phyloP scores from a whole-genome alignment of 2,797 vertebrate genomes.

The Todus mexicanus region DNA sequence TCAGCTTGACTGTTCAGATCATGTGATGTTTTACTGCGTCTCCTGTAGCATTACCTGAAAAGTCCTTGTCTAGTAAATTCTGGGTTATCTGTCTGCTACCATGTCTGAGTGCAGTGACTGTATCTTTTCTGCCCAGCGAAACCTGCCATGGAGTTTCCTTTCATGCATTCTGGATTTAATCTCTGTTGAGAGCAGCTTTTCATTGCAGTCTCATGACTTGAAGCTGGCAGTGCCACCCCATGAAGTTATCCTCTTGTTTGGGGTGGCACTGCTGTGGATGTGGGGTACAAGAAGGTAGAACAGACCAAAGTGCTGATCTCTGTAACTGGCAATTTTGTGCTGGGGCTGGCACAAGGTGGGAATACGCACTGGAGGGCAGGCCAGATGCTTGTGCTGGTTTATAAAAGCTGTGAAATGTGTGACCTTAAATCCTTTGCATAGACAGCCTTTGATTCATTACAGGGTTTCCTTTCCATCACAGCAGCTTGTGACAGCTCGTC shows the following conservation, averaged over 20 bases:
- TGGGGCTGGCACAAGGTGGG: neutral
- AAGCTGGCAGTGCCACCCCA: fast-evolving
- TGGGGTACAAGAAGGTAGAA: neutral
- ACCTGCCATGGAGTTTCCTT: neutral
- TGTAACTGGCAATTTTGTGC: neutral
- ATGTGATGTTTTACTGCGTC: neutral
- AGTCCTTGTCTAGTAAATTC: neutral
- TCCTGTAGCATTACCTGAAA: neutral
- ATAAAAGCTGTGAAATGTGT: neutral
- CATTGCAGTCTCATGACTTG: neutral
- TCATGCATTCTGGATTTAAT: neutral
- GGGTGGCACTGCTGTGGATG: neutral
- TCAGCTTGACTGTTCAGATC: neutral
- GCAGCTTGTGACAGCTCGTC: neutral
- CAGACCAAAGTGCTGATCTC: neutral
- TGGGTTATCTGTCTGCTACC: neutral
- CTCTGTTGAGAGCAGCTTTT: neutral
- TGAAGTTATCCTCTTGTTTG: neutral
- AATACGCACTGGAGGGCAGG: neutral
- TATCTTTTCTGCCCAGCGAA: neutral
- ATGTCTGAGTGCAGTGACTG: neutral
- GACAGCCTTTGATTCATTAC: neutral
- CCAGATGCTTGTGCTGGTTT: neutral
- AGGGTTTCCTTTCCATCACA: neutral
- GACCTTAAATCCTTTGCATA: neutral